Evolutionary conservation across 2,888 invertebrate species (phyloP).

Genomic region (Aphidius colemani): DNA sequence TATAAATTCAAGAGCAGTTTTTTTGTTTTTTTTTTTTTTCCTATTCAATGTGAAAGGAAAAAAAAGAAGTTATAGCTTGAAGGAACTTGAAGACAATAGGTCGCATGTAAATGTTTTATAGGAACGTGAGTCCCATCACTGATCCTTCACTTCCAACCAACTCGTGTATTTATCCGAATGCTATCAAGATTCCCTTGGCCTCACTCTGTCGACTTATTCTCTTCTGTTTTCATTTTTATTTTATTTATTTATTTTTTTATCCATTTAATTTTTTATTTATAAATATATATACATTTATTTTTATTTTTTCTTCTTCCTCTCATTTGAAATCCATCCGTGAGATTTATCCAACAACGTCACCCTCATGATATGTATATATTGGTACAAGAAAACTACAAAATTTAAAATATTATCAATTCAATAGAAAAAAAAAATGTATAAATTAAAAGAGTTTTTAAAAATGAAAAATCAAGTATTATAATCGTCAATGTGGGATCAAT

Average conservation of each 20-base stretch:
- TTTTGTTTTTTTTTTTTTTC: slow-evolving; percentile 31
- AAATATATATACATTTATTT: background rate
- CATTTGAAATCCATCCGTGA: background rate
- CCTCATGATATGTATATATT: slow-evolving; percentile 1
- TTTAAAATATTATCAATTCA: no score
- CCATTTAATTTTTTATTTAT: background rate
- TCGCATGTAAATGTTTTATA: slow-evolving; percentile 54
- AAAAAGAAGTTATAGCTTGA: slow-evolving; percentile 6
- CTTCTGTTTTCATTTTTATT: slow-evolving; percentile 1
- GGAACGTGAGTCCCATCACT: slow-evolving; percentile 53
- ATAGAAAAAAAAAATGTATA: no score
- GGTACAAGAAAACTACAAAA: background rate
- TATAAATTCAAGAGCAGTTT: slow-evolving; percentile 55
- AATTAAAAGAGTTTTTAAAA: no score
- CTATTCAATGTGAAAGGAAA: slow-evolving; percentile 35
- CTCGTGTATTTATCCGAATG: slow-evolving; percentile 27
- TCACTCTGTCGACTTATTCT: slow-evolving; percentile 30
- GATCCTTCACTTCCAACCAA: slow-evolving; percentile 37
- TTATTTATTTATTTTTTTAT: background rate
- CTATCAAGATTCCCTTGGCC: slow-evolving; percentile 29
- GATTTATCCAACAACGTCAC: slow-evolving; percentile 7
- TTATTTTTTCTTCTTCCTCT: background rate
- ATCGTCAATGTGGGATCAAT: no score
- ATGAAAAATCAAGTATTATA: no score
- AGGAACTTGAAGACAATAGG: slow-evolving; percentile 51